These are phyloP conservation scores for Microctonus aethiopoides DNA, from an alignment of 2,888 invertebrate species.

Conservation along the genomic window DNA sequence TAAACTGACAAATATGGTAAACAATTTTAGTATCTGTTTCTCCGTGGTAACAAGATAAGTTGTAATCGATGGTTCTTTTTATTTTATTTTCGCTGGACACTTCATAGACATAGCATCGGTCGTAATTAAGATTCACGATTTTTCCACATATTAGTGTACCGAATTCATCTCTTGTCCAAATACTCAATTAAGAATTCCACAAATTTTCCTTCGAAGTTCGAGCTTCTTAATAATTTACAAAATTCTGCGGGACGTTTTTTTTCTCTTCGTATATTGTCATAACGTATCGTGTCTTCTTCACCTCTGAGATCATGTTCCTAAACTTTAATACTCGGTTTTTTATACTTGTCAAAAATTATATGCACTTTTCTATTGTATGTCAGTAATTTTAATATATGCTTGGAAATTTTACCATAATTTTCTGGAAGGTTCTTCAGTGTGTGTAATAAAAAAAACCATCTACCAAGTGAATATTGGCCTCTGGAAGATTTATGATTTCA, in stretches of 20 bases:
- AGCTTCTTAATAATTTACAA: constrained; percentile 48
- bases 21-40: constrained; percentile 30
- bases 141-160: constrained; percentile 36
- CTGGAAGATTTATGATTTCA: constrained; percentile 39
- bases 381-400: constrained; percentile 41
- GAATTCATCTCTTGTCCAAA: constrained; percentile 43
- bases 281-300: constrained; percentile 43
- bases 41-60: constrained; percentile 41
- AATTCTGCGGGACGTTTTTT: constrained; percentile 50
- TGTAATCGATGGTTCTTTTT: constrained; percentile 39
- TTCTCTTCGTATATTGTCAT: no score
- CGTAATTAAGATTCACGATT: constrained; percentile 45
- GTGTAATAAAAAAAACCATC: constrained; percentile 51
- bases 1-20: not conserved
- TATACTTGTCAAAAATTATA: constrained; percentile 52
- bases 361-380: constrained; percentile 47
- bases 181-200: constrained; percentile 50
- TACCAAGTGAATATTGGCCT: constrained; percentile 45
- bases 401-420: constrained; percentile 44
- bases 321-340: constrained; percentile 49
- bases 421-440: constrained; percentile 44
- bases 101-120: constrained; percentile 42
- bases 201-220: constrained; percentile 48
- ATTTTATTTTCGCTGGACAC: constrained; percentile 42
- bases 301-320: constrained; percentile 45